phyloP scores from a whole-genome alignment of 2,113 vertebrate species.

The Toxotes jaculatrix region DNA sequence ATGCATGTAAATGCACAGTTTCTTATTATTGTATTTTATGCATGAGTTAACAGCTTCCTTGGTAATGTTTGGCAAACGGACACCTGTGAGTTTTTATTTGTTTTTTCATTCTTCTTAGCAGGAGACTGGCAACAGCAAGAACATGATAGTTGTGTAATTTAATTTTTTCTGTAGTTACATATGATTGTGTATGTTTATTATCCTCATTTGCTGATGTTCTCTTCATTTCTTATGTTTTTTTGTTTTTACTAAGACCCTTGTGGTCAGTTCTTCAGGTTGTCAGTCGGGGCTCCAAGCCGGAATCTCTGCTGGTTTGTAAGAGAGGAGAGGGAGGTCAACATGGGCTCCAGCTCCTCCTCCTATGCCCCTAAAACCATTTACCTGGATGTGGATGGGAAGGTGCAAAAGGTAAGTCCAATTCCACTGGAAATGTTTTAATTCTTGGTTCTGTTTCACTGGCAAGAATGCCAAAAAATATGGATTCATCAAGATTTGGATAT shows the following conservation, averaged over 20 bases:
- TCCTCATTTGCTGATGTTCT: neutral
- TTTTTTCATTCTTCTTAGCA: neutral
- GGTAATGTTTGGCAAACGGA: neutral
- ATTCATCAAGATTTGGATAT: neutral
- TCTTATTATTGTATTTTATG: neutral
- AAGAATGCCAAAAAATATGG: neutral
- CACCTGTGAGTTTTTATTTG: neutral
- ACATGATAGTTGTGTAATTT: neutral
- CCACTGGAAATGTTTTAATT: neutral
- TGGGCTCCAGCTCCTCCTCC: conserved; percentile 85
- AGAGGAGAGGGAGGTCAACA: conserved; percentile 71
- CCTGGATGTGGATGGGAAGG: conserved; percentile 84
- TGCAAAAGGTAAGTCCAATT: conserved; percentile 81
- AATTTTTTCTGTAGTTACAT: neutral
- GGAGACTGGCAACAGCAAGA: neutral
- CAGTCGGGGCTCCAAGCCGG: neutral
- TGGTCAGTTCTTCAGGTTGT: neutral
- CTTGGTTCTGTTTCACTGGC: too few relatives aligned
- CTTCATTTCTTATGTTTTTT: neutral
- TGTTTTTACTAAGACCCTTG: neutral
- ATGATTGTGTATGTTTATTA: too few relatives aligned
- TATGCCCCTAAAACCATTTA: conserved; percentile 83
- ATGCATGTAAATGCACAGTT: neutral
- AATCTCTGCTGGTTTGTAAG: conserved; percentile 31
- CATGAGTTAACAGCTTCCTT: neutral